Conservation (phyloP, 2,888 invertebrate genomes). For the Xestobium rufovillosum region DNA sequence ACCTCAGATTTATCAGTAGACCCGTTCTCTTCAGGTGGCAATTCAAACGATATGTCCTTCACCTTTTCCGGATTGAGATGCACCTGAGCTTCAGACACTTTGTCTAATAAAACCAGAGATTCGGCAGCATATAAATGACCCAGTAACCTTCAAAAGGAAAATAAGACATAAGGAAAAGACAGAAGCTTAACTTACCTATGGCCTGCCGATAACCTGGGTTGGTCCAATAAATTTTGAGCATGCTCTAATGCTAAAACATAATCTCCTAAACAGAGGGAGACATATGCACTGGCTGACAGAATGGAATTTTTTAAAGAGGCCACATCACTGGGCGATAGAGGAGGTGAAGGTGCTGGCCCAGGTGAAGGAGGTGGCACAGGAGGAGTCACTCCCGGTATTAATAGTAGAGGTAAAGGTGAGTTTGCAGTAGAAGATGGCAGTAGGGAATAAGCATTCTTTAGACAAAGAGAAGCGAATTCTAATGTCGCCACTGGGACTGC, state of each 20-base stretch:
- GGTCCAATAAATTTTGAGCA: constrained; percentile 64
- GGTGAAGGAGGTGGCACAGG: constrained; percentile 38
- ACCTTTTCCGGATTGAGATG: constrained; percentile 74
- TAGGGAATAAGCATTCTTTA: constrained; percentile 74
- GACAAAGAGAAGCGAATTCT: constrained; percentile 83
- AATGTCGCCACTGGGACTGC: constrained; percentile 82
- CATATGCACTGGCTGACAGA: constrained; percentile 75
- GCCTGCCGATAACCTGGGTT: constrained; percentile 63
- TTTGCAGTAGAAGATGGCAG: constrained; percentile 49
- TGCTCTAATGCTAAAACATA: constrained; percentile 71
- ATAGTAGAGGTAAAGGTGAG: constrained; percentile 40
- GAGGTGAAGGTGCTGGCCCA: constrained; percentile 53
- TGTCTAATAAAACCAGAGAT: constrained; percentile 73
- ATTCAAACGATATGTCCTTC: constrained; percentile 45
- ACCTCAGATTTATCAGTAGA: constrained; percentile 40
- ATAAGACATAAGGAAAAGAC: neutral
- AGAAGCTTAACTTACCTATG: constrained; percentile 51
- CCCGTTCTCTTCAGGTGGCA: constrained; percentile 45
- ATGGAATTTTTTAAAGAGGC: constrained; percentile 57
- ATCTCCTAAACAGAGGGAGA: constrained; percentile 77
- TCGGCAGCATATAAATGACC: constrained; percentile 88
- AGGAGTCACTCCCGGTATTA: constrained; percentile 39
- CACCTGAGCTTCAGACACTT: constrained; percentile 74
- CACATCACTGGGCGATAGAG: constrained; percentile 54
- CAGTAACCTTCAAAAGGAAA: constrained; percentile 52